Evolutionary conservation across 2,113 vertebrate genomes (phyloP).

Genomic region (Etheostoma spectabile): DNA sequence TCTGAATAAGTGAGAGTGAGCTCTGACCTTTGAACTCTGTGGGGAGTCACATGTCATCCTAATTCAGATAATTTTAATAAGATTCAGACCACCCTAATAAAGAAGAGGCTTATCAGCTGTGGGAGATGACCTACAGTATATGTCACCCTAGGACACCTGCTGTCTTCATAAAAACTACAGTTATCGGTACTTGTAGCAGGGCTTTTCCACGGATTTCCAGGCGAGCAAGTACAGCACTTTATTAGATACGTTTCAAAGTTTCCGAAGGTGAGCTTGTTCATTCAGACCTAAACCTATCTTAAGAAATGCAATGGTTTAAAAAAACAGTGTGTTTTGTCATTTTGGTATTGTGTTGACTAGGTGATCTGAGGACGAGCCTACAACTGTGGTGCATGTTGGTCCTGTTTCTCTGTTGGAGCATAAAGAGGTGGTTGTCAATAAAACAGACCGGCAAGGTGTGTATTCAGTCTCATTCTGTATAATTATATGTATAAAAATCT

Average conservation of each 20-base stretch:
- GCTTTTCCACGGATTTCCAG: constrained; percentile 22
- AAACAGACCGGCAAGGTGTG: constrained; percentile 68
- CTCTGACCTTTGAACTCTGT: too few species aligned
- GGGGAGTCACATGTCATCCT: too few species aligned
- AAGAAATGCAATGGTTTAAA: background rate
- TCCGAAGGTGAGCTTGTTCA: constrained; percentile 50
- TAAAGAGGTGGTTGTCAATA: constrained; percentile 66
- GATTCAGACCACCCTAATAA: too few species aligned
- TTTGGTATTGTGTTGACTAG: constrained; percentile 15
- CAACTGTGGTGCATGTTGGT: constrained; percentile 70
- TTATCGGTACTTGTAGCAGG: background rate
- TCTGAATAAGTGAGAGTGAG: too few species aligned
- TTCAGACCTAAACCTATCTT: background rate
- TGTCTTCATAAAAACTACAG: constrained; percentile 54
- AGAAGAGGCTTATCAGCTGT: too few species aligned
- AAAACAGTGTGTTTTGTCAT: background rate
- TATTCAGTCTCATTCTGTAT: background rate
- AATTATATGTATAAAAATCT: too few species aligned
- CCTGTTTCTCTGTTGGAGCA: constrained; percentile 57
- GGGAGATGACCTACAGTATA: too few species aligned
- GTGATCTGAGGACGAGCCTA: constrained; percentile 62
- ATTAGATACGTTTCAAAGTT: constrained; percentile 20
- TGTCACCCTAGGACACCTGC: constrained; percentile 66
- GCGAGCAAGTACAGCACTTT: constrained; percentile 7
- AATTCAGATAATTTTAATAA: too few species aligned